Base-by-base conservation (phyloP, 2,888 invertebrate genomes). In the Pristionchus maxplancki region DNA sequence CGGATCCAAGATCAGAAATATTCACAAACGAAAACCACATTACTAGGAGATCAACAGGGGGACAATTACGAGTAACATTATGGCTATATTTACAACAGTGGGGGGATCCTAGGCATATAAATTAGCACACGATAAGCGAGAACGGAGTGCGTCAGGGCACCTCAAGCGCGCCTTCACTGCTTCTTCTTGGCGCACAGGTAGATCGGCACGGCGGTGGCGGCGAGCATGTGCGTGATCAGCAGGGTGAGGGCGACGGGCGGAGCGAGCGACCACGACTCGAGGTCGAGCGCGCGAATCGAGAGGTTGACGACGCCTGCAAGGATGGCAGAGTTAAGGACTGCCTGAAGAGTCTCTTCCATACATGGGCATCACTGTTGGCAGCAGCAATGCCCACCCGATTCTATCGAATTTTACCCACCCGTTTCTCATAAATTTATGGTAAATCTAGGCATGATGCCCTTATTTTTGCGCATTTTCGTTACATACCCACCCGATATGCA, bases 181-280 rank as follows among this genome's bases (percentile, higher is more conserved):
- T 78, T 78, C 50, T 50, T 83, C 31, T 50, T 53, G 50, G 82
- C 50, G 53, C 82, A 83, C 53, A 83, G 34, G 34, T 53, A 34
- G 53, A 44, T 50, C 50, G 82, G 82, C 20, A 83, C n/a, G 34
- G 82, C 82, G 37, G 34, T 34, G 20, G 53, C 34, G 34, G 44
- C 53, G 82, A 83, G 82, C 82, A 83, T 83, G 82, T 83, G 82
- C 24, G n/a, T n/a, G 53, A 53, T 20, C 44, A 83, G 82, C 34
- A 83, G 53, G 13, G 9, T 20, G 5, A 83, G 82, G 1, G 82
- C 31, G 24, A 37, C 37, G 28, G 53, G 31, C 11, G 82, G 53
- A 0, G 4, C 6, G 34, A 83, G 82, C 11, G 31, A 83, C 82
- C 82, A 83, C 37, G 82, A 34, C 20, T 83, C 53, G 17, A 53